Evolutionary conservation across 2,888 invertebrate species (phyloP), one percentile per base, ranked within the genome.

Genomic region (Sminthurinus aureus): DNA sequence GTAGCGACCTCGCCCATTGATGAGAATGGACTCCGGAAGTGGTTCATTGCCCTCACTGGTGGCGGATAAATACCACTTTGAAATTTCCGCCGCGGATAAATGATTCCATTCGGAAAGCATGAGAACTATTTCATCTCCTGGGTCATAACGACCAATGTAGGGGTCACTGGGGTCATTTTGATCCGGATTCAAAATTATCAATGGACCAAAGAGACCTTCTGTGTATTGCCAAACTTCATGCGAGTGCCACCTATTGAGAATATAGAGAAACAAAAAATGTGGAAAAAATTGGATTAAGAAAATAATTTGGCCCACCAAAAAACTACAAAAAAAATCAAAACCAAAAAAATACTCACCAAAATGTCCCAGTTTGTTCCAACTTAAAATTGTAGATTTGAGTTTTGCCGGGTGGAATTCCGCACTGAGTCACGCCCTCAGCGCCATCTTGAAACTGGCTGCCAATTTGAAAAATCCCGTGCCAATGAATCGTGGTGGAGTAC

Each of bases 21-120:
- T 75, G 11, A 88, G 20, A 0, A 76, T 78, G 0, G 85, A 85
- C 50, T 86, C 84, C 0, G 87, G 87, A 73, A 84, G 85, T 13
- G 88, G 88, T 15, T 77, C 79, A 18, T 84, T 79, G 1, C 88
- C 86, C 9, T 38, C 50, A 58, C 82, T 77, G 0, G 58, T 64
- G 0, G 85, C 67, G 0, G 82, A 82, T 11, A 84, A n/a, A 66
- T 75, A 81, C 85, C 85, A 87, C 0, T 71, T 64, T 15, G 82
- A 82, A 58, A 83, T 85, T 24, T 83, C 79, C 15, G 75, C 22
- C 20, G 80, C 84, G 12, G 85, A 58, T 0, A 74, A 66, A 52
- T 87, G 87, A 67, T 85, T 85, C 87, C 87, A 88, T 69, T 88
- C 88, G 24, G 69, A 85, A 15, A 87, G 79, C 0, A 81, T 71